Conservation (phyloP, 2,113 vertebrate genomes). For the Hippopotamus amphibius region DNA sequence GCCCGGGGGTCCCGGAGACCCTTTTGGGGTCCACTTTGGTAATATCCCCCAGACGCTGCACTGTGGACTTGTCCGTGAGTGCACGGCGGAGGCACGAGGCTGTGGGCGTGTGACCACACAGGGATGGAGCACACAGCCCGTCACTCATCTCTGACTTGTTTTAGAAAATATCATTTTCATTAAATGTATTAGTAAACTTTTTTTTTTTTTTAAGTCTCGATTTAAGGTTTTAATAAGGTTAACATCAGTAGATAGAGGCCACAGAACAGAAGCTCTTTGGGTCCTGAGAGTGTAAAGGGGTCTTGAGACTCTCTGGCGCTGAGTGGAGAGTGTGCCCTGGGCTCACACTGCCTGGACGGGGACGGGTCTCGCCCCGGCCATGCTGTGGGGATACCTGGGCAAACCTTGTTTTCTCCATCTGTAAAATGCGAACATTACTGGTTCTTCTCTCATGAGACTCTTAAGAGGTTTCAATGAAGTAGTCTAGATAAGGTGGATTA, state of each 20-base stretch:
- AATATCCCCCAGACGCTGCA: not conserved
- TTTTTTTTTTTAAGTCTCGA: not conserved
- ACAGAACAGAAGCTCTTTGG: not conserved
- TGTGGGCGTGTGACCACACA: rapidly evolving
- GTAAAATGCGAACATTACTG: not conserved
- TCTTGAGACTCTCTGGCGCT: rapidly evolving
- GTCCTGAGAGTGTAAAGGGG: no score
- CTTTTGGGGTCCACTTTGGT: no score
- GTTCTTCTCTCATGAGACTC: no score
- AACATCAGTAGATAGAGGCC: not conserved
- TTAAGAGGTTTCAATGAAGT: rapidly evolving
- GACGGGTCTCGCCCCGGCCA: not conserved
- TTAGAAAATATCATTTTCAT: not conserved
- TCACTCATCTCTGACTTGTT: not conserved
- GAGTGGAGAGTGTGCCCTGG: not conserved
- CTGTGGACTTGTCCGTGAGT: rapidly evolving
- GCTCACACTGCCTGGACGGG: not conserved
- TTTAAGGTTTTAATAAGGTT: not conserved
- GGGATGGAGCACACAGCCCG: not conserved
- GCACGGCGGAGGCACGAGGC: rapidly evolving
- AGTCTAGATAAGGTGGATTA: not conserved
- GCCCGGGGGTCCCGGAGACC: rapidly evolving
- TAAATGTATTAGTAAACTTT: not conserved
- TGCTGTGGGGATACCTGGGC: not conserved
- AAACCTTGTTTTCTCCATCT: not conserved